Base-by-base conservation (phyloP, 2,113 vertebrate genomes). In the Microtus montanus region DNA sequence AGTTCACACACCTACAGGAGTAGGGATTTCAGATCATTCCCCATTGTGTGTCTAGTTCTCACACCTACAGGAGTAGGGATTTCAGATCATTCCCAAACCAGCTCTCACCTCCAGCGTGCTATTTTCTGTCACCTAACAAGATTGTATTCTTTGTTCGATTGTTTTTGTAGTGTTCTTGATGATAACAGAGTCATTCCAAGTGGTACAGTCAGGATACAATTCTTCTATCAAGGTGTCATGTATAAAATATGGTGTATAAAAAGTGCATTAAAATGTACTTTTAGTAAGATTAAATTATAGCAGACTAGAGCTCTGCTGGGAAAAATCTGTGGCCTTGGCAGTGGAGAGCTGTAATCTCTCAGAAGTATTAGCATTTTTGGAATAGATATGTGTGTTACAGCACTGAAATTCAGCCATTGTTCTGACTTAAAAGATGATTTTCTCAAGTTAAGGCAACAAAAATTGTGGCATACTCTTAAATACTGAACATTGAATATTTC, bases 271-370 rank as follows among this genome's bases (percentile, higher is more conserved):
- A 94, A 95, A 82, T 33, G 88, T 64, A 70, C 44, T 68, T 93
- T 94, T 95, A 95, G 90, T 86, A 91, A 64, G 92, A 52, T 95
- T 92, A 96, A 95, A 86, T 92, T 94, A 49, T 89, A 52, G 61
- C 28, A 47, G 86, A 71, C 63, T 74, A 75, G 86, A 95, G 58
- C 74, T 95, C 86, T 75, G 93, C 92, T 86, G 82, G 83, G 54
- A 71, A 71, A 88, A 92, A 87, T 90, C 77, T 95, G 83, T 95
- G 70, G 44, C 78, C 75, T 91, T 61, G 4, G 49, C 95, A 85
- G 28, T 94, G 47, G 52, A 86, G 90, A 87, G 89, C 33, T 90
- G 79, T 71, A 86, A 89, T 92, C 96, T 93, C 77, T 94, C 93
- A 92, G 87, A 86, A 54, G 38, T 90, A 58, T 93, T 95, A 92